Evolutionary conservation across 2,888 invertebrate species (phyloP).

Genomic region (Biston stratarius): DNA sequence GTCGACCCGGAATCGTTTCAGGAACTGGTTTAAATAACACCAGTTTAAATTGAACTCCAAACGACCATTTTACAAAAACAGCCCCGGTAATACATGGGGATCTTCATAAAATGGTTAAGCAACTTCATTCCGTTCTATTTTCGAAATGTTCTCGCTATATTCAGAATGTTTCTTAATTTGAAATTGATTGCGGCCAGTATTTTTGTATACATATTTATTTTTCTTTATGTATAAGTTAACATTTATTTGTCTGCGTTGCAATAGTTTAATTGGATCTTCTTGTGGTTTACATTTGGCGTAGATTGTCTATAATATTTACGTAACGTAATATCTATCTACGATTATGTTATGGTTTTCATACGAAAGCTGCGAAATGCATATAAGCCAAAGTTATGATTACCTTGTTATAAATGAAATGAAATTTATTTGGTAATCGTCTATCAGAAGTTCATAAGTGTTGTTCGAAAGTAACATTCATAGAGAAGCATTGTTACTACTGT

Average conservation of each 20-base stretch:
- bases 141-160: slow-evolving; percentile 49
- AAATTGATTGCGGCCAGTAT: slow-evolving; percentile 49
- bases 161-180: slow-evolving; percentile 47
- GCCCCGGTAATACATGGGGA: slow-evolving; percentile 20
- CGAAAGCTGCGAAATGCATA: too few species aligned
- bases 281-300: neutral
- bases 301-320: neutral
- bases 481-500: too few species aligned
- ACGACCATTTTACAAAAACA: slow-evolving; percentile 13
- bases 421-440: too few species aligned
- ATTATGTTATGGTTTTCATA: too few species aligned
- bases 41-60: slow-evolving; percentile 53
- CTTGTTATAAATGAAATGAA: too few species aligned
- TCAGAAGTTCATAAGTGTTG: too few species aligned
- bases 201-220: neutral
- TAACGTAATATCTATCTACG: neutral
- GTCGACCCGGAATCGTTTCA: slow-evolving; percentile 66
- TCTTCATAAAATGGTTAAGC: slow-evolving; percentile 47
- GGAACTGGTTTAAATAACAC: slow-evolving; percentile 59
- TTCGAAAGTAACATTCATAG: too few species aligned
- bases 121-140: slow-evolving; percentile 59
- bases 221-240: neutral
- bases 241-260: slow-evolving; percentile 21
- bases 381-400: too few species aligned
- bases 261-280: too few species aligned